Evolutionary conservation across 2,888 invertebrate species (phyloP).

Genomic region (Torymus auratus): DNA sequence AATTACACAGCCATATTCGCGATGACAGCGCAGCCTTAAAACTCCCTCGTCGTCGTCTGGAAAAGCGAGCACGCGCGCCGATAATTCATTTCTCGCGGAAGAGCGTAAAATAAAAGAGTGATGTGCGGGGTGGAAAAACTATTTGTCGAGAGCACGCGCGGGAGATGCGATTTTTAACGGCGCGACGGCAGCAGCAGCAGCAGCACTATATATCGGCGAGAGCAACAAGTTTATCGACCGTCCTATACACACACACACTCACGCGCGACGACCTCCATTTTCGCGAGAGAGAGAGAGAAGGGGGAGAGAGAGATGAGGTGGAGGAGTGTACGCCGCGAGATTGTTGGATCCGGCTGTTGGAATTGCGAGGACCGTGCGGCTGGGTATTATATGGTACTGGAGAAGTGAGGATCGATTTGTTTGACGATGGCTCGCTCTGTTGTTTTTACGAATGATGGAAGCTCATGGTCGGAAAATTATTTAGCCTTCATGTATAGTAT

Average conservation of each 20-base stretch:
- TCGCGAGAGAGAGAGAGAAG: not conserved
- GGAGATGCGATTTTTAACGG: conserved; percentile 41
- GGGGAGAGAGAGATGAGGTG: not conserved
- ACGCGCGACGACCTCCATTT: too few relatives aligned
- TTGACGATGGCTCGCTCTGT: too few relatives aligned
- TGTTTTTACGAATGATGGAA: too few relatives aligned
- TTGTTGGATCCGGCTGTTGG: too few relatives aligned
- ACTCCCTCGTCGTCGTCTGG: too few relatives aligned
- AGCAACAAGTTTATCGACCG: conserved; percentile 59
- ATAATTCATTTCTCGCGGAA: conserved; percentile 19
- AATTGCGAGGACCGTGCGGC: too few relatives aligned
- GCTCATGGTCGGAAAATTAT: too few relatives aligned
- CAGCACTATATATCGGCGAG: not conserved
- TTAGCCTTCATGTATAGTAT: too few relatives aligned
- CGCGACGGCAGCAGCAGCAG: not conserved
- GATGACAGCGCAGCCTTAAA: too few relatives aligned
- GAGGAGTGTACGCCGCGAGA: not conserved
- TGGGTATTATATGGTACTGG: too few relatives aligned
- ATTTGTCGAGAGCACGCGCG: conserved; percentile 3
- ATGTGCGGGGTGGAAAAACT: not conserved
- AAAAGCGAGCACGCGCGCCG: not conserved
- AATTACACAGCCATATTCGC: too few relatives aligned
- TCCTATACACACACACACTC: conserved; percentile 9
- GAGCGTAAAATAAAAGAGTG: not conserved
- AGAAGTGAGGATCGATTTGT: too few relatives aligned